A percentile compares a stretch with the other conserved stretches of the same genome.
Conservation (phyloP, 2,113 vertebrate genomes). For the Paramisgurnus dabryanus region DNA sequence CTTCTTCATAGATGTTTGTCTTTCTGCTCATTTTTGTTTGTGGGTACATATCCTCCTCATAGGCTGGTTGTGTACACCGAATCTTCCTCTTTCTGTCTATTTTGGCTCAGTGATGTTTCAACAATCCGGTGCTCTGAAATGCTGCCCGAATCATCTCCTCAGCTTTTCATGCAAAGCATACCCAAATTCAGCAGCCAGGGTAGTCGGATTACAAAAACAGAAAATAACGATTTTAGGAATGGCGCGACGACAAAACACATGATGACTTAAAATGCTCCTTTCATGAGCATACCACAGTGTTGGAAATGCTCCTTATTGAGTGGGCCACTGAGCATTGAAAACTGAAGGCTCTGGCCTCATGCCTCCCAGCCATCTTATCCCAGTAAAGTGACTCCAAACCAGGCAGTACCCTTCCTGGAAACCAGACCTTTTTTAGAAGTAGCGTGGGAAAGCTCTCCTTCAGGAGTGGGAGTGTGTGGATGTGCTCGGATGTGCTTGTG, state of each 20-base stretch:
- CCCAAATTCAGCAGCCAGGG: slow-evolving; percentile 2
- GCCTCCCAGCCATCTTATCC: slow-evolving; percentile 63
- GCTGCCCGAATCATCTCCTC: not conserved
- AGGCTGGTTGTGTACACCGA: slow-evolving; percentile 4
- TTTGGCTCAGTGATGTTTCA: not conserved
- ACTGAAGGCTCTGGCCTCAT: slow-evolving; percentile 13
- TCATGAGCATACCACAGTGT: not conserved
- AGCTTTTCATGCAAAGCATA: slow-evolving; percentile 19
- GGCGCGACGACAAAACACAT: not conserved
- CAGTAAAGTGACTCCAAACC: slow-evolving; percentile 65
- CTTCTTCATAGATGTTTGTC: not conserved
- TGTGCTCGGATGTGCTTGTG: slow-evolving; percentile 38
- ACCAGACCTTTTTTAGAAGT: slow-evolving; percentile 67
- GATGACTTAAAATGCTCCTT: not conserved
- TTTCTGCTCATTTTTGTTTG: slow-evolving; percentile 24
- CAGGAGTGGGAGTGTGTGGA: slow-evolving; percentile 62
- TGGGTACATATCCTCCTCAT: not conserved
- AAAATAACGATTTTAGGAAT: slow-evolving; percentile 5
- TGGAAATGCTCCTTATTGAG: not conserved
- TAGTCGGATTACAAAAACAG: not conserved
- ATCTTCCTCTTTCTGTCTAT: not conserved
- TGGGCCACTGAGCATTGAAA: slow-evolving; percentile 6
- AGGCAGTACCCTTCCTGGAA: slow-evolving; percentile 59
- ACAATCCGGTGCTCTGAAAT: not conserved
- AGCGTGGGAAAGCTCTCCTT: slow-evolving; percentile 75